Conservation (phyloP, 2,797 vertebrate species). For the Pseudochromis fuscus region DNA sequence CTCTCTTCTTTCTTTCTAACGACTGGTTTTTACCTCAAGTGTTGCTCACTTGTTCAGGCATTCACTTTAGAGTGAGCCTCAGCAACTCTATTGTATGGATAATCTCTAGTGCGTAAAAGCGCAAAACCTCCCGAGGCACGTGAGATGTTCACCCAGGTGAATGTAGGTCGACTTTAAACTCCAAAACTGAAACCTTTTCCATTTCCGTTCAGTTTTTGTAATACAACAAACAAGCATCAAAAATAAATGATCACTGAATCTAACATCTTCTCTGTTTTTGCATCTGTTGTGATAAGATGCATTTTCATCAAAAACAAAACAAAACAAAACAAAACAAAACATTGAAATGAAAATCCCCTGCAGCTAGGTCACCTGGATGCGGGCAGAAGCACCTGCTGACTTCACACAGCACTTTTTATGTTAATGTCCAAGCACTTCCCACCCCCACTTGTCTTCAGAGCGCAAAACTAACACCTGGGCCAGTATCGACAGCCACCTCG, state of each 20-base stretch:
- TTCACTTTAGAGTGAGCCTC: not conserved
- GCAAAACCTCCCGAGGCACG: not conserved
- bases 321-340: no score
- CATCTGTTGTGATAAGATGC: not conserved
- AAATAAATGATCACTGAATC: not conserved
- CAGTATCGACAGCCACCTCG: conserved; percentile 20
- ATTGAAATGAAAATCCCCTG: conserved; percentile 25
- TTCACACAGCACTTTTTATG: conserved; percentile 75
- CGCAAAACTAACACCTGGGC: conserved; percentile 2
- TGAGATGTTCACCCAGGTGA: not conserved
- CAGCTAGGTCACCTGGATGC: conserved; percentile 64
- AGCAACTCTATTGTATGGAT: not conserved
- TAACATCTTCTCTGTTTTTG: not conserved
- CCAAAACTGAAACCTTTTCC: not conserved
- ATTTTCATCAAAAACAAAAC: not conserved
- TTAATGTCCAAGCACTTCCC: conserved; percentile 66
- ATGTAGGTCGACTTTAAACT: not conserved
- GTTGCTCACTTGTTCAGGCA: not conserved
- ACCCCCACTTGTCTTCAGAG: conserved; percentile 31
- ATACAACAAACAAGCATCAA: no score
- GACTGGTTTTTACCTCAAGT: no score
- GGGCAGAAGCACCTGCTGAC: conserved; percentile 70
- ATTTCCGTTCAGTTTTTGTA: not conserved
- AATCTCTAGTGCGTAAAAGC: conserved; percentile 7
- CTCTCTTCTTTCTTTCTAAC: no score